A percentile compares a stretch with the other conserved stretches of the same genome.
Evolutionary conservation across 2,797 vertebrate species (phyloP).

Genomic region (Centroberyx gerrardi): DNA sequence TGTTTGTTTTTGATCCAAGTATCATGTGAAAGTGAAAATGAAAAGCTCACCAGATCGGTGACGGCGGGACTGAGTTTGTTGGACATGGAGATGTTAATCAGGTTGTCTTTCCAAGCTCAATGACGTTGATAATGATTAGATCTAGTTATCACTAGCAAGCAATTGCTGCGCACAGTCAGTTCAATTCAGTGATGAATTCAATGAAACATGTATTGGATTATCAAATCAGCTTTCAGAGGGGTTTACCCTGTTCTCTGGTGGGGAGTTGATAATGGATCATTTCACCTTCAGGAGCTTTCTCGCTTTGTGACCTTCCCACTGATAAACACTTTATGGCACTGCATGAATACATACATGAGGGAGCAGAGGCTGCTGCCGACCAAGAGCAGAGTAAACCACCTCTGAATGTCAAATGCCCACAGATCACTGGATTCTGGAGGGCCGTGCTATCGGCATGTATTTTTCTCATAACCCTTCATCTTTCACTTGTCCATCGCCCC

Average conservation of each 20-base stretch:
- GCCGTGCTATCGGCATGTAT: slow-evolving; percentile 18
- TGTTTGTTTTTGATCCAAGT: slow-evolving; percentile 64
- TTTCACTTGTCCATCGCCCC: slow-evolving; percentile 5
- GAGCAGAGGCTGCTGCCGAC: slow-evolving; percentile 22
- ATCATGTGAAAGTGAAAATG: slow-evolving; percentile 47
- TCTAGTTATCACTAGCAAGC: slow-evolving; percentile 41
- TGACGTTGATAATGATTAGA: slow-evolving; percentile 44
- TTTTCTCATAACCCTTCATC: slow-evolving; percentile 24
- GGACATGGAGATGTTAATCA: slow-evolving; percentile 23
- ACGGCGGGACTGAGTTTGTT: slow-evolving; percentile 31
- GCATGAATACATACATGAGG: slow-evolving; percentile 19
- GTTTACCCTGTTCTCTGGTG: slow-evolving; percentile 26
- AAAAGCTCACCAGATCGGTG: slow-evolving; percentile 39
- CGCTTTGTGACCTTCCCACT: slow-evolving; percentile 38
- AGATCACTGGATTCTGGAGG: slow-evolving; percentile 22
- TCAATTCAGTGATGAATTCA: slow-evolving; percentile 47
- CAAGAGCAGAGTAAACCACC: slow-evolving; percentile 19
- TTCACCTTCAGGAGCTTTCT: slow-evolving; percentile 51
- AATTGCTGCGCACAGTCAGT: slow-evolving; percentile 27
- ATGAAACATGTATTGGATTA: slow-evolving; percentile 10
- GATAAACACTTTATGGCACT: slow-evolving; percentile 20
- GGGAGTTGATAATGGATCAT: slow-evolving; percentile 9
- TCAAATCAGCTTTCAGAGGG: slow-evolving; percentile 17
- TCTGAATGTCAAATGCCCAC: background rate
- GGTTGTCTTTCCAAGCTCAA: slow-evolving; percentile 32